Evolutionary conservation across 1,140 invertebrate species (phyloP).

Genomic region (Drosophila elegans): DNA sequence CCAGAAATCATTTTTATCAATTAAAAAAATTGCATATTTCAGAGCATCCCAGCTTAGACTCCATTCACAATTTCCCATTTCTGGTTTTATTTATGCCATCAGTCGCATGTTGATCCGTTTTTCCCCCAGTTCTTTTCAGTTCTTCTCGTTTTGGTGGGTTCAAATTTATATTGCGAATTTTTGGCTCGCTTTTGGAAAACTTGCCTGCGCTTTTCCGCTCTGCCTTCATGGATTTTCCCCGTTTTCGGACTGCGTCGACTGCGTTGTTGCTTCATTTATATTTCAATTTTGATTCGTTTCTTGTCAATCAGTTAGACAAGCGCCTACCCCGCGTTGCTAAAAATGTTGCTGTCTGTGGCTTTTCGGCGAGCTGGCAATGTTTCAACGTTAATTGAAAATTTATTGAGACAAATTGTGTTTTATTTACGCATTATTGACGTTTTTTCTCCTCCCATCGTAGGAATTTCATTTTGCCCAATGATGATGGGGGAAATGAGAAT

Average conservation of each 20-base stretch:
- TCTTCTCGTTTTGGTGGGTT: background rate
- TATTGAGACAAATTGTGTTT: constrained; percentile 83
- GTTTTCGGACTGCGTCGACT: constrained; percentile 22
- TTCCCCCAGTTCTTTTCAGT: background rate
- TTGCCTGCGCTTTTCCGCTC: constrained; percentile 7
- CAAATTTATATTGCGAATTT: constrained; percentile 49
- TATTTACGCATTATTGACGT: constrained; percentile 79
- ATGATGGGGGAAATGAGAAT: constrained; percentile 19
- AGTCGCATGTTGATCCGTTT: constrained; percentile 3
- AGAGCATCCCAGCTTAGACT: background rate
- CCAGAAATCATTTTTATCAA: no score
- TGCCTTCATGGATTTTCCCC: background rate
- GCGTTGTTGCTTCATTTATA: constrained; percentile 62
- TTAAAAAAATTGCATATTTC: background rate
- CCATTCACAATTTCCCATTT: background rate
- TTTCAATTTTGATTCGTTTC: constrained; percentile 80
- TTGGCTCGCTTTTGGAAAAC: constrained; percentile 32
- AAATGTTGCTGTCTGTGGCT: constrained; percentile 61
- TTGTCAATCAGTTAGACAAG: constrained; percentile 76
- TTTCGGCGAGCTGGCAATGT: constrained; percentile 59
- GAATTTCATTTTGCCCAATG: constrained; percentile 4
- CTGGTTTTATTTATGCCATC: constrained; percentile 22
- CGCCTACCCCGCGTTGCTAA: constrained; percentile 16
- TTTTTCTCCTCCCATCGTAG: constrained; percentile 2
- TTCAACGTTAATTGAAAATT: constrained; percentile 81